A percentile compares a stretch with the other conserved stretches of the same genome.
These are phyloP conservation scores for Saccostrea echinata DNA, from an alignment of 1,140 invertebrate species.

Conservation along the genomic window DNA sequence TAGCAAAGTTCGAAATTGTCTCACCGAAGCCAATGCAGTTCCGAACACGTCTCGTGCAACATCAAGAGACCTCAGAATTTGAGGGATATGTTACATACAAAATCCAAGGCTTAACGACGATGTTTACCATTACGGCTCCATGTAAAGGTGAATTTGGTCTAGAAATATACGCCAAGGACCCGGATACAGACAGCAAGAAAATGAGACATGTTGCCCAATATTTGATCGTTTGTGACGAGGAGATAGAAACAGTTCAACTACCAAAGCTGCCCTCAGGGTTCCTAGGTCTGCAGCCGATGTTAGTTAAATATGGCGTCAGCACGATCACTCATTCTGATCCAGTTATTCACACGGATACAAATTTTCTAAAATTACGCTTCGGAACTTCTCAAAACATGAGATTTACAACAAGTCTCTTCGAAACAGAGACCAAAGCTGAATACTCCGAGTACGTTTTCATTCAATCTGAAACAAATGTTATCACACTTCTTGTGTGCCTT, in stretches of 20 bases:
- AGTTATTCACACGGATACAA: slow-evolving; percentile 73
- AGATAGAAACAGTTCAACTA: slow-evolving; percentile 68
- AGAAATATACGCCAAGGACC: slow-evolving; percentile 80
- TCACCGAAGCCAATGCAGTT: slow-evolving; percentile 72
- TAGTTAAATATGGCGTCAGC: slow-evolving; percentile 72
- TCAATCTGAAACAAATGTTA: slow-evolving; percentile 69
- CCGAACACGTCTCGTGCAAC: slow-evolving; percentile 75
- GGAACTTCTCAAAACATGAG: slow-evolving; percentile 71
- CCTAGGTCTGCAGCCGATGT: slow-evolving; percentile 77
- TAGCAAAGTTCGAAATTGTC: slow-evolving; percentile 69
- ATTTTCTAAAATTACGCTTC: slow-evolving; percentile 74
- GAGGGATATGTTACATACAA: slow-evolving; percentile 75
- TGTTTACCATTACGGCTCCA: slow-evolving; percentile 76
- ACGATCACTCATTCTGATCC: slow-evolving; percentile 76
- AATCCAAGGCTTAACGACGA: slow-evolving; percentile 72
- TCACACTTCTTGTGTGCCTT: slow-evolving; percentile 74
- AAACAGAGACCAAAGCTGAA: slow-evolving; percentile 70
- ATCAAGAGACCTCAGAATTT: slow-evolving; percentile 69
- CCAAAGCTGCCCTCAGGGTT: slow-evolving; percentile 78
- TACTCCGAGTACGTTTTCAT: slow-evolving; percentile 77
- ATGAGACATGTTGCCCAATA: slow-evolving; percentile 79
- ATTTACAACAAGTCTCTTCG: slow-evolving; percentile 77
- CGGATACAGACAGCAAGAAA: slow-evolving; percentile 74
- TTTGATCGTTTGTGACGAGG: slow-evolving; percentile 76
- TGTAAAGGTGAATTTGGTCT: slow-evolving; percentile 78